phyloP scores from a whole-genome alignment of 2,888 invertebrate species.

The Lacanobia oleracea region DNA sequence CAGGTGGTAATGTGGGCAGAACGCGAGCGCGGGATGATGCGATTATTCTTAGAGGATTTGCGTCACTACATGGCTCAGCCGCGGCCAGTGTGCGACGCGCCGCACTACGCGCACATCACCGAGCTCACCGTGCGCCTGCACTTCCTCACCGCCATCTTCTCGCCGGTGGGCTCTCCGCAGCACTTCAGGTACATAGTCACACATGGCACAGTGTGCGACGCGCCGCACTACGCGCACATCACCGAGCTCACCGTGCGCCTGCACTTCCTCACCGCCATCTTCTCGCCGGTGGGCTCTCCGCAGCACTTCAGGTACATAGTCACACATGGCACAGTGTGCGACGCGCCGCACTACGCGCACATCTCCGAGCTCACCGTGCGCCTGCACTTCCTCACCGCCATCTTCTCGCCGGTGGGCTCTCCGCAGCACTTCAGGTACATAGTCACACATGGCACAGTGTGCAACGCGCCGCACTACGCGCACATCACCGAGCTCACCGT shows the following conservation, averaged over 20 bases:
- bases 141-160: conserved; percentile 98
- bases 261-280: conserved; percentile 97
- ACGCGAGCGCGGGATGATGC: conserved; percentile 97
- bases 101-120: conserved; percentile 93
- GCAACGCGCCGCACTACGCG: conserved; percentile 84
- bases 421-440: conserved; percentile 95
- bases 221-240: conserved; percentile 92
- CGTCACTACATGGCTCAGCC: conserved; percentile 91
- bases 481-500: conserved; percentile 98
- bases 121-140: conserved; percentile 97
- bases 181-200: conserved; percentile 92
- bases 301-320: conserved; percentile 93
- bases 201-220: conserved; percentile 65
- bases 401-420: conserved; percentile 97
- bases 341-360: conserved; percentile 90
- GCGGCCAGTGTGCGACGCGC: conserved; percentile 73
- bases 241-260: conserved; percentile 97
- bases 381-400: conserved; percentile 97
- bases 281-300: conserved; percentile 97
- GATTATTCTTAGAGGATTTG: conserved; percentile 96
- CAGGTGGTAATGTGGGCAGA: conserved; percentile 97
- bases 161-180: conserved; percentile 97
- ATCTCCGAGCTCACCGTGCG: conserved; percentile 97
- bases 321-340: conserved; percentile 53
- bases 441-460: neutral